Evolutionary conservation across 2,797 vertebrate species (phyloP), one percentile per base, ranked within the genome.

Genomic region (Sandelia bainsii): DNA sequence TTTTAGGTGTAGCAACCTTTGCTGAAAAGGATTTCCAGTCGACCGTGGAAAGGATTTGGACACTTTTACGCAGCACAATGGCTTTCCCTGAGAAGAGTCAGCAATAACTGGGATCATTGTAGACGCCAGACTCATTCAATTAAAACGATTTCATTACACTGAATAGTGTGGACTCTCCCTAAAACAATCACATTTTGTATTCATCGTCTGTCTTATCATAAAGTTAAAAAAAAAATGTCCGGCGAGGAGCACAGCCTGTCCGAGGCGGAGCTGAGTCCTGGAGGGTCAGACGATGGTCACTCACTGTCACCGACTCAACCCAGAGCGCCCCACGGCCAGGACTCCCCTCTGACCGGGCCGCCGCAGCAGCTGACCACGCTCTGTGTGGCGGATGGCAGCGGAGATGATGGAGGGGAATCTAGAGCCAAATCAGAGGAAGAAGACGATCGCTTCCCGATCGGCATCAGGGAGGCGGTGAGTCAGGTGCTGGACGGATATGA

Each of bases 401-500:
- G 88, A 3, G 87, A 93, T 0, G 90, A 93, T 0, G 86, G 75
- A 19, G 71, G 67, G 3, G 72, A 85, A 54, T 57, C 78, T 23
- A 72, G 75, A 2, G 79, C 78, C 57, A 95, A 95, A 45, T 91
- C 92, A 48, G 98, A 98, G 62, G 97, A 97, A 1, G 96, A 96
- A 5, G 97, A 98, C 0, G 98, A 98, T 72, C 97, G 97, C 59
- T 99, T 99, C 79, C 97, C 98, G 0, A 97, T 97, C 78, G 98
- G 98, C 78, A 99, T 99, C 91, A 95, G 98, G 0, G 98, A 99
- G 90, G 98, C 98, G 2, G 98, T 99, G 75, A 98, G 97, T 85
- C 98, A 99, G 93, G 98, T 99, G 89, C 92, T 99, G 89, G 98
- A 97, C 0, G 98, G 98, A 62, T 99, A 99, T 67, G 98, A 99